phyloP scores from a whole-genome alignment of 2,888 invertebrate species.

The Lymantria dispar region DNA sequence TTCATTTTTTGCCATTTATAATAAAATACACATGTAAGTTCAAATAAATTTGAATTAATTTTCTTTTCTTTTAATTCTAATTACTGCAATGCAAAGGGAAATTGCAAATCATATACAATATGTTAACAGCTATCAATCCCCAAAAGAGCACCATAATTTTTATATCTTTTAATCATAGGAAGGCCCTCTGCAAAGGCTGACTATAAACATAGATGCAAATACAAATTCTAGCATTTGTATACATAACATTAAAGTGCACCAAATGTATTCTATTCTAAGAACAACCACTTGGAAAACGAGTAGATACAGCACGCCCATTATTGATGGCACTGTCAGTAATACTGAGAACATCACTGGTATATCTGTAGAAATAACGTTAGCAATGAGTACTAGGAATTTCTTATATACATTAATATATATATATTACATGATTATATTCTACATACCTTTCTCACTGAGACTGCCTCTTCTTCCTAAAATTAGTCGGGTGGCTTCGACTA shows the following conservation, averaged over 20 bases:
- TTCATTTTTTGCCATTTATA: too few relatives aligned
- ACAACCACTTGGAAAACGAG: conserved; percentile 93
- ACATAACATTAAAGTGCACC: conserved; percentile 92
- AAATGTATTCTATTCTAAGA: conserved; percentile 93
- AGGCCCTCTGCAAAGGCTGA: conserved; percentile 83
- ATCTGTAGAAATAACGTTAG: conserved; percentile 74
- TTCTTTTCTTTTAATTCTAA: too few relatives aligned
- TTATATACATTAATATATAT: too few relatives aligned
- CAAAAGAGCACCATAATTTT: neutral
- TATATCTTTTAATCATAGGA: conserved; percentile 73
- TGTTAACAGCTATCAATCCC: too few relatives aligned
- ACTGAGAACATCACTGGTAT: conserved; percentile 92
- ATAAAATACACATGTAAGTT: too few relatives aligned
- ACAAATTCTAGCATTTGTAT: conserved; percentile 91
- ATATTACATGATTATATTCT: neutral
- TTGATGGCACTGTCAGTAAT: conserved; percentile 91
- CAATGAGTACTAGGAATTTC: neutral
- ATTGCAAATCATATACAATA: too few relatives aligned
- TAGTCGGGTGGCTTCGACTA: conserved; percentile 91
- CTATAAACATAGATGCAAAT: conserved; percentile 90
- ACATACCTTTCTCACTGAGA: conserved; percentile 87
- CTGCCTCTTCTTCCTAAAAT: conserved; percentile 94
- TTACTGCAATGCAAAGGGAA: too few relatives aligned
- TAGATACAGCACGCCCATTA: conserved; percentile 92
- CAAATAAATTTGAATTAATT: too few relatives aligned